These are phyloP conservation scores for Lycaon pictus DNA, from an alignment of 2,113 vertebrate species.

Conservation along the genomic window DNA sequence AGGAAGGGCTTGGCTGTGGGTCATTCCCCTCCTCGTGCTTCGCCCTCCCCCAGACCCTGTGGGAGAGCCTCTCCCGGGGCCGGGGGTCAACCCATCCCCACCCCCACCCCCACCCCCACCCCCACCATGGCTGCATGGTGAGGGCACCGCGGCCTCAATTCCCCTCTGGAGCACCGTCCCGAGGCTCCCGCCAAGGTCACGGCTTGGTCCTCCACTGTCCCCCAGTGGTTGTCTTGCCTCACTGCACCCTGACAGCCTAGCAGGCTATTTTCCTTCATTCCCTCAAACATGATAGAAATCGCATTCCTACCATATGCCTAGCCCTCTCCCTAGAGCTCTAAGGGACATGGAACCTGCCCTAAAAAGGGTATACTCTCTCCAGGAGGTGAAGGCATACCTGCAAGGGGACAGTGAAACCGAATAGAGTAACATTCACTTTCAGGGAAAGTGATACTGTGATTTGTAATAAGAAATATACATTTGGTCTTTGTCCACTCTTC, in stretches of 20 bases:
- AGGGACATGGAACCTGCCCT: neutral
- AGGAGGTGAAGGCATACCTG: neutral
- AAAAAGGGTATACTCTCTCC: neutral
- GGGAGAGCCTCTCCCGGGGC: neutral
- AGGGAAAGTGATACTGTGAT: neutral
- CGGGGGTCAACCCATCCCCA: too few relatives aligned
- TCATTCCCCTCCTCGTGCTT: neutral
- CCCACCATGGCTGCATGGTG: neutral
- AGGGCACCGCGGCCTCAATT: neutral
- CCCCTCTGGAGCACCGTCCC: neutral
- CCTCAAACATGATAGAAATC: neutral
- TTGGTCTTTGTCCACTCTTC: neutral
- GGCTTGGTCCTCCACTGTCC: conserved; percentile 17
- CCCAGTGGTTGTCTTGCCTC: neutral
- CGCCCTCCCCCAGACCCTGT: neutral
- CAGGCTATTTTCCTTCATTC: neutral
- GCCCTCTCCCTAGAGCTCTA: neutral
- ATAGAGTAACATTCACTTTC: neutral
- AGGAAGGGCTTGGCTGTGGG: neutral
- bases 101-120: too few relatives aligned
- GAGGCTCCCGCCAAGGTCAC: neutral
- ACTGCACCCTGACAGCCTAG: neutral
- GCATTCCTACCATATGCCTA: neutral
- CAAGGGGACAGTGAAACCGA: neutral
- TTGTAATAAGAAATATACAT: neutral